Base-by-base conservation (phyloP, 1,140 invertebrate genomes). In the Drosophila bocki region DNA sequence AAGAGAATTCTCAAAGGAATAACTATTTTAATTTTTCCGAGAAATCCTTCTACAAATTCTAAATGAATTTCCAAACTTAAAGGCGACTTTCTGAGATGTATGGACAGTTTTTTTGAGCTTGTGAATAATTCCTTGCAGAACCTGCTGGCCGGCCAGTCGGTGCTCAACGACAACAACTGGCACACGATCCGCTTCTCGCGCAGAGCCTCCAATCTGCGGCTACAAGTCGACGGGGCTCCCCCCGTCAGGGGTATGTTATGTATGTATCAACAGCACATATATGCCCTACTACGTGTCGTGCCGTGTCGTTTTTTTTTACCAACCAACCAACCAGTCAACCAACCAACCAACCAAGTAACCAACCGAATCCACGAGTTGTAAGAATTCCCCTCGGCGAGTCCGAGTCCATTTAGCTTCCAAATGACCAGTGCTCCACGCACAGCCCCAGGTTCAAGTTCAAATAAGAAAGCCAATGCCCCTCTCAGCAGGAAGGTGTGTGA, bases 161-260 rank as follows among this genome's bases (percentile, higher is more conserved):
- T 96, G 57, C 93, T 98, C 33, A 98, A 98, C 91, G 98, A 99
- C 92, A 97, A 99, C 91, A 95, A 96, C 91, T 99, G 98, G 98
- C 98, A 99, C 93, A 97, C 97, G 3, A 94, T 99, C 29, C 95
- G 95, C 45, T 97, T 99, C 83, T 97, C 96, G 3, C 95, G 98
- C 60, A 94, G 97, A 80, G 97, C 97, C 1, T 96, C 95, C 9
- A 96, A 96, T 88, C 93, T 99, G 44, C 96, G 97, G 82, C 94
- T 99, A 45, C 96, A 97, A 93, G 95, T 99, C 64, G 98, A 99
- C 94, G 95, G 96, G 78, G 96, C 96, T 86, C 93, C 95, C 68
- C 95, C 97, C 70, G 95, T 97, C 72, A 95, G 95, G 95, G 97
- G 98, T 98, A 95, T 95, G 94, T 94, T 94, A 94, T 94, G 94